phyloP scores from a whole-genome alignment of 1,140 invertebrate species.

The Yoshiicerus persimilis region DNA sequence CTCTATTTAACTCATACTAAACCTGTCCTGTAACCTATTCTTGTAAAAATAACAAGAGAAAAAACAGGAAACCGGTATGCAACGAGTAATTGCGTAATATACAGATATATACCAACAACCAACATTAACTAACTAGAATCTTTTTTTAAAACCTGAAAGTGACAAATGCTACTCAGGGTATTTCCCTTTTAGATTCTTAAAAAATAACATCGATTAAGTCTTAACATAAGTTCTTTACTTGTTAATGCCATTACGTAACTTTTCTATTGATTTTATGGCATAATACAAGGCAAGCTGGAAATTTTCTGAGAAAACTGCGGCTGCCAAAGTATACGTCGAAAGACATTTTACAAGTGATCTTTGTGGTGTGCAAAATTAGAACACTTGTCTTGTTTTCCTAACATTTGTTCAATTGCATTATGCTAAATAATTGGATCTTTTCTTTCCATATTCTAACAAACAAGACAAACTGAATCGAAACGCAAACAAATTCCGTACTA shows the following conservation, averaged over 20 bases:
- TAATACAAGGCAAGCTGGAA: too few relatives aligned
- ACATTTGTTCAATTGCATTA: background rate
- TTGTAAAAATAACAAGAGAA: constrained; percentile 2
- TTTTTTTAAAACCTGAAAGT: constrained; percentile 1
- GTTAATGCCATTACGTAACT: background rate
- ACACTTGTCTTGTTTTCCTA: constrained; percentile 9
- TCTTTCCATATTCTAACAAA: background rate
- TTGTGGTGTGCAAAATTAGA: background rate
- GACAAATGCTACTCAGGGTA: background rate
- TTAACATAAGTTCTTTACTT: background rate
- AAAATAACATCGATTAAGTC: background rate
- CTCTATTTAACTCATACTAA: background rate
- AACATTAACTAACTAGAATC: too few relatives aligned
- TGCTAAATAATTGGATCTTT: background rate
- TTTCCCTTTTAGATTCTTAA: constrained; percentile 11
- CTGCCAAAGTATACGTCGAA: too few relatives aligned
- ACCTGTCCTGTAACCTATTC: background rate
- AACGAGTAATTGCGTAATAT: background rate
- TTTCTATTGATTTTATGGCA: background rate
- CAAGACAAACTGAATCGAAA: background rate
- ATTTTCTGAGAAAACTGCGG: background rate
- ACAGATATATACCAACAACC: background rate
- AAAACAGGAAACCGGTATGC: constrained; percentile 15
- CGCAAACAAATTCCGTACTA: background rate
- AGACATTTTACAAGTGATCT: background rate